These are phyloP conservation scores for Arion vulgaris DNA, from an alignment of 1,140 invertebrate species.

Conservation along the genomic window DNA sequence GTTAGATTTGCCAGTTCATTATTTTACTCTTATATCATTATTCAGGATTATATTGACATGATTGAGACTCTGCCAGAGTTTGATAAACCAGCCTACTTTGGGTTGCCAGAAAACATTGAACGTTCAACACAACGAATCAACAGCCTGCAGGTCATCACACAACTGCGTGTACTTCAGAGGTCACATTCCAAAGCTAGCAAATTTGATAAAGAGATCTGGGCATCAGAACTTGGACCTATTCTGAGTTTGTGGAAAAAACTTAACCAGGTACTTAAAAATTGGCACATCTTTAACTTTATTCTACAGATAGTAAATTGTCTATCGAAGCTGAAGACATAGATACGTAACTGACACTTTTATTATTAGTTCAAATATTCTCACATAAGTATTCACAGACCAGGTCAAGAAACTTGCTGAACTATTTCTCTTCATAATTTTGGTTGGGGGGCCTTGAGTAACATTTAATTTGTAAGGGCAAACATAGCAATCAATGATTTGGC, in stretches of 20 bases:
- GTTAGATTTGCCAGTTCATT: background rate
- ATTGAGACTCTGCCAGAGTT: conserved; percentile 80
- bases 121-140: conserved; percentile 83
- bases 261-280: too few relatives aligned
- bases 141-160: conserved; percentile 78
- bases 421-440: too few relatives aligned
- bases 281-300: too few relatives aligned
- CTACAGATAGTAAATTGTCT: too few relatives aligned
- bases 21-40: background rate
- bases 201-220: conserved; percentile 75
- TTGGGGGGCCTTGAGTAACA: too few relatives aligned
- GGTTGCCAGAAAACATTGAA: conserved; percentile 86
- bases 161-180: conserved; percentile 75
- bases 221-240: conserved; percentile 79
- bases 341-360: too few relatives aligned
- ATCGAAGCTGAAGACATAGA: too few relatives aligned
- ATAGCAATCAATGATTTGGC: too few relatives aligned
- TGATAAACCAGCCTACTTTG: conserved; percentile 83
- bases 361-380: too few relatives aligned
- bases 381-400: too few relatives aligned
- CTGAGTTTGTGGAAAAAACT: conserved; percentile 85
- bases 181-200: conserved; percentile 69
- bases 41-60: conserved; percentile 77
- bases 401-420: too few relatives aligned
- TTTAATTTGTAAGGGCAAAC: too few relatives aligned